A percentile compares a stretch with the other conserved stretches of the same genome.
These are phyloP conservation scores for Phrynocephalus vlangalii DNA, from an alignment of 2,797 vertebrate species.

Conservation along the genomic window DNA sequence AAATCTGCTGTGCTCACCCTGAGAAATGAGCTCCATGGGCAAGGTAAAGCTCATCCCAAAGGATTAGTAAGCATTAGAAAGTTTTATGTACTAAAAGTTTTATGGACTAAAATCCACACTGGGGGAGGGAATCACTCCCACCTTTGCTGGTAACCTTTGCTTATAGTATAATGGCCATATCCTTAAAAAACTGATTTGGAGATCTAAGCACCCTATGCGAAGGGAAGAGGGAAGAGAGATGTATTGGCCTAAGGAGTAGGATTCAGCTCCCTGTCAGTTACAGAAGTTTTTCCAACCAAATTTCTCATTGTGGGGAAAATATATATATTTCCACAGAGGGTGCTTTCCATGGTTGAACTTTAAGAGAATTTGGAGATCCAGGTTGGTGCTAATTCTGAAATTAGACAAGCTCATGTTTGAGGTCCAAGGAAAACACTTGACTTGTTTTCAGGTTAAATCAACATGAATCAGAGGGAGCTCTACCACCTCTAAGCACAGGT, in stretches of 20 bases:
- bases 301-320: background rate
- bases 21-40: background rate
- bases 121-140: background rate
- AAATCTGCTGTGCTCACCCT: background rate
- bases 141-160: too few relatives aligned
- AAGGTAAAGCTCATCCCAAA: background rate
- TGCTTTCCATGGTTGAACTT: background rate
- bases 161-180: background rate
- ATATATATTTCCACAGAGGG: background rate
- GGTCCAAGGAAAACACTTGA: background rate
- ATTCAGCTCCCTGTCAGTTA: background rate
- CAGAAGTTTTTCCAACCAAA: background rate
- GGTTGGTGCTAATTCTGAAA: too few relatives aligned
- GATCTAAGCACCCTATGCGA: background rate
- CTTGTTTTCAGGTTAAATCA: background rate
- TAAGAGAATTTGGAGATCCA: background rate
- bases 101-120: background rate
- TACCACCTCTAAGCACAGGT: background rate
- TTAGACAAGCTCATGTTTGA: background rate
- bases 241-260: too few relatives aligned
- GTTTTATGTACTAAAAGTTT: too few relatives aligned
- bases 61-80: background rate
- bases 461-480: background rate
- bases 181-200: background rate
- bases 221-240: background rate